Evolutionary conservation across 2,113 vertebrate genomes (phyloP), one percentile per base, ranked within the genome.

Genomic region (Myxocyprinus asiaticus): DNA sequence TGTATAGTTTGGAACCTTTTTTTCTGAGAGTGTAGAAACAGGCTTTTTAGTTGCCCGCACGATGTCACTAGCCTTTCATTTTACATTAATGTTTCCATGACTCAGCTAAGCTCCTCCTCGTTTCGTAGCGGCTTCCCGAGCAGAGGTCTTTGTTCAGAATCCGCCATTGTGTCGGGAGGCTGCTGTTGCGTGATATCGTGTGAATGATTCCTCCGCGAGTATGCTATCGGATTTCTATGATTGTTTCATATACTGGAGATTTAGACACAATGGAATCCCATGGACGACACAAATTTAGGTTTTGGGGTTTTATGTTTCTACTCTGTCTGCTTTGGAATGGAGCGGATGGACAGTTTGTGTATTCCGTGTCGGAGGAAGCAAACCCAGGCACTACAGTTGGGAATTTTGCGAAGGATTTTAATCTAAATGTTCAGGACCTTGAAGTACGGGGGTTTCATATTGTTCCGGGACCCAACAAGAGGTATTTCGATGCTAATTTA

Each of bases 321-420:
- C 33, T 82, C 12, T 51, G 63, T 69, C 9, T 55, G 48, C 55
- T 82, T 15, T 80, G 82, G 77, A 65, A 66, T 63, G 17, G 44
- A 59, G 66, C 76, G 14, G 56, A 45, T 33, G 85, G 83, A n/a
- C 86, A 87, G 78, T 12, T 69, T n/a, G 74, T 82, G 44, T 87
- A 78, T 81, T 82, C 82, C 9, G 61, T 85, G 7, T 44, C 71
- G 9, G 86, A 87, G 63, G 86, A 87, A 68, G 66, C 71, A 55
- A 65, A 33, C 9, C 67, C 75, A n/a, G 84, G 86, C 4, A 84
- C 86, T 10, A 45, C 67, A 68, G 67, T 84, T 15, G 83, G 83
- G 14, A 86, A 86, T 70, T 74, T 86, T 9, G 85, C 77, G 3
- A 86, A 85, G 61, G 85, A 86, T 62, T 83, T 86, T 42, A 83